Evolutionary conservation across 1,140 invertebrate species (phyloP), one percentile per base, ranked within the genome.

Genomic region (Micrasema minimum): DNA sequence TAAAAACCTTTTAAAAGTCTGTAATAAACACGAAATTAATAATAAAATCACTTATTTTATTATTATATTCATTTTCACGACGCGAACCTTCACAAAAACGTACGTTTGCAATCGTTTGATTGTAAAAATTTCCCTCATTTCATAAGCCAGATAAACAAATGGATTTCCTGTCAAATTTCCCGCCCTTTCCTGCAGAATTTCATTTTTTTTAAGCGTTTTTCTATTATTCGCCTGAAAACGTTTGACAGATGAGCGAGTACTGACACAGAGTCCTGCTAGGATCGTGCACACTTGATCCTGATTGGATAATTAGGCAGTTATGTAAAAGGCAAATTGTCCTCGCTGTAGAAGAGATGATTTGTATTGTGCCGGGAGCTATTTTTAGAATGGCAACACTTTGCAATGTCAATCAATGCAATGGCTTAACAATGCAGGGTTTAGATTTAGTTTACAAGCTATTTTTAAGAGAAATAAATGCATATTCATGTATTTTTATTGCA

Each of bases 261-360:
- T n/a, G 14, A 16, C 43, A n/a, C 43, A 46, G 43, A n/a, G n/a
- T 46, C n/a, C 41, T 16, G 41, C 6, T 16, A 16, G 16, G n/a
- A 16, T n/a, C n/a, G 43, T 46, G 43, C 14, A 31, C n/a, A 7
- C 26, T 31, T 2, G 26, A 7, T 31, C 53, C 12, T 57, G 35
- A 57, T 57, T 57, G 53, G 53, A 57, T 57, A 57, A 57, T 57
- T 14, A 35, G 26, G 12, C 26, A 12, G 18, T 38, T 38, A 57
- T 57, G 1, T 57, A 18, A 7, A 57, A 57, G 18, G 12, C 26
- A 14, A 18, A 37, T 57, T 57, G 31, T 9, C 11, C 11, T 6
- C 12, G n/a, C 14, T 9, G 26, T 12, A 35, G 23, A 57, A 57
- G 53, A 35, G 53, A 35, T 3, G 53, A 4, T 3, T 18, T 14